Evolutionary conservation across 2,113 vertebrate genomes (phyloP), one percentile per base, ranked within the genome.

Genomic region (Protomyctophum bolini): DNA sequence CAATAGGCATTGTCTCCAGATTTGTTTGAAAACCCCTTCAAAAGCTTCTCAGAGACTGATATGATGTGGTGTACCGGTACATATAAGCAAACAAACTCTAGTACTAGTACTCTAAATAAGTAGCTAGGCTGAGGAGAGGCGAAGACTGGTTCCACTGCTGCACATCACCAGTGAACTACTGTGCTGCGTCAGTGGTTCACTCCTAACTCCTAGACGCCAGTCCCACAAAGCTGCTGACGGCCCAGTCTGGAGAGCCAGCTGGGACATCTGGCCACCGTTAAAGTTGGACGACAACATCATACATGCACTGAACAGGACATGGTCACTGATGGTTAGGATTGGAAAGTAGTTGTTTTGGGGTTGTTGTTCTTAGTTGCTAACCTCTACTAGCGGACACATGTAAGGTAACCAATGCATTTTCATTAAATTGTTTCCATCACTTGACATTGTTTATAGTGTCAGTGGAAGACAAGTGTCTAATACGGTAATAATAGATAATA

Each of bases 221-320:
- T 62, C 60, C 63, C 47, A 6, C 79, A 80, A 79, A 88, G 75
- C 67, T 86, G 86, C 88, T 88, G 88, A 90, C 82, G 46, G 75
- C n/a, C 59, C 83, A 73, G 66, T 54, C 15, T 10, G 2, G 50
- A 47, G 57, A 6, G 61, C 70, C 83, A 70, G 64, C 75, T 76
- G 86, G 73, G 84, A 84, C 83, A 86, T 83, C 79, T 84, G 81
- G 80, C 52, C 72, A 10, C 51, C 52, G 80, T 78, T 80, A 78
- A 10, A 63, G 63, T 62, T 55, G 75, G 47, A 72, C 12, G 75
- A 76, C 69, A 14, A 73, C 0, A 6, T 5, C 48, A 29, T 74
- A 64, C 63, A 56, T 4, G 15, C 7, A 47, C 64, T n/a, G 56
- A 77, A 77, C 70, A 75, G 78, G 60, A 65, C 33, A 66, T 70